Evolutionary conservation across 2,888 invertebrate genomes (phyloP), one percentile per base, ranked within the genome.

Genomic region (Thera britannica): DNA sequence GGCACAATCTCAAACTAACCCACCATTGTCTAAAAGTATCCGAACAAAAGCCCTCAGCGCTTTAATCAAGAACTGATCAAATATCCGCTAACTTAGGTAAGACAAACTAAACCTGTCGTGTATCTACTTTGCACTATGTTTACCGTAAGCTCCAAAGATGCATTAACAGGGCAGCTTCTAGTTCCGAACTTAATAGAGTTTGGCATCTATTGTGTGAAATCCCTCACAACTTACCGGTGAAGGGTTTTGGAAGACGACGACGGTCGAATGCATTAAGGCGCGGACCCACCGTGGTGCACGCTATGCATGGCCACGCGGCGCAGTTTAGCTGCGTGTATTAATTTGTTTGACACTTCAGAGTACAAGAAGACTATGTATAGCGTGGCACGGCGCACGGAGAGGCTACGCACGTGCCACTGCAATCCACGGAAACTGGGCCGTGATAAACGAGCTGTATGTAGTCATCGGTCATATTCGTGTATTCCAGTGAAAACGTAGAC

Each of bases 1-100:
- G 55, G 58, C 67, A 77, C 72, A 77, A 72, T 59, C 59, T 51
- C 23, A 34, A 65, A 62, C 60, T 65, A 62, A 68, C 58, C 51
- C 62, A 65, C 55, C 65, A 65, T 56, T 59, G 66, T 61, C 57
- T 64, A 49, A 66, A 68, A 65, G 58, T 65, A 62, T 67, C 62
- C 56, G 36, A 46, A 69, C 63, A 70, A 67, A 68, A 70, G 69
- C 67, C 59, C 54, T 54, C 23, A 62, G 36, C 58, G 63, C 68
- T 72, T 68, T 68, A 72, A 72, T 72, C 68, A 72, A 49, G 56
- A 57, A 63, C 67, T 72, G 65, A 73, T 73, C 70, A 58, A 74
- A 72, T 70, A 72, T 70, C 62, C 70, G 58, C 64, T 65, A 65
- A 65, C 62, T 67, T 71, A 51, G 11, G 58, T 41, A 65, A 62